Evolutionary conservation across 64 coral and sea anemone genomes (phyloP).

Genomic region (Stichodactyla mertensii): DNA sequence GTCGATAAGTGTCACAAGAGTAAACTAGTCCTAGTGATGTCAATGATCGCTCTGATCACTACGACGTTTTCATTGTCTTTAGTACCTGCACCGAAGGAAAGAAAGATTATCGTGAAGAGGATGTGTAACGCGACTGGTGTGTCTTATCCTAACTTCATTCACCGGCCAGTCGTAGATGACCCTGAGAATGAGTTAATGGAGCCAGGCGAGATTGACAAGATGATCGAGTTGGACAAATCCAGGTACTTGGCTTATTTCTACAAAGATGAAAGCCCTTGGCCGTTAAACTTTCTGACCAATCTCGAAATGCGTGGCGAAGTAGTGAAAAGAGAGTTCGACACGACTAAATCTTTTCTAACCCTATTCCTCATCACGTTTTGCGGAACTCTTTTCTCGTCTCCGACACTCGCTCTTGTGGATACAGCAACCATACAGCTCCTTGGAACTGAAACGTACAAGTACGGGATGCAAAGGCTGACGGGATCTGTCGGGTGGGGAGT

Average conservation of each 20-base stretch:
- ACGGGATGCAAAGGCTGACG: constrained; percentile 95
- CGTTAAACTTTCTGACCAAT: constrained; percentile 67
- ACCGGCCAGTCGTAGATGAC: constrained; percentile 72
- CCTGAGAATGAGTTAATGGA: constrained; percentile 79
- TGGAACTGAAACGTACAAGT: constrained; percentile 86
- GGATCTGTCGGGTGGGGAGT: constrained; percentile 98
- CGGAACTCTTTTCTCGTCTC: constrained; percentile 87
- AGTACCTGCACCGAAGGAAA: constrained; percentile 75
- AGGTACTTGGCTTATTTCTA: constrained; percentile 57
- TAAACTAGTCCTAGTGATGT: constrained; percentile 80
- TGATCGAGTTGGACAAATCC: constrained; percentile 69
- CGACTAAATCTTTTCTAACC: constrained; percentile 79
- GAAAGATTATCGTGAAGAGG: constrained; percentile 73
- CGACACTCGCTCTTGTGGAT: constrained; percentile 84
- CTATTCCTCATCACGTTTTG: constrained; percentile 94
- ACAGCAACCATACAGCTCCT: constrained; percentile 92
- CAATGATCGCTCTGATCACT: constrained; percentile 84
- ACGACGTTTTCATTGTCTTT: constrained; percentile 85
- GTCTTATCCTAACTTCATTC: constrained; percentile 50
- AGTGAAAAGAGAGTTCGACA: constrained; percentile 67
- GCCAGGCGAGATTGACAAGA: constrained; percentile 87
- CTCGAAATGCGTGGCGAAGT: constrained; percentile 38
- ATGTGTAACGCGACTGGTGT: constrained; percentile 65
- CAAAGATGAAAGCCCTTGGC: constrained; percentile 90
- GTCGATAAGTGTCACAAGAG: constrained; percentile 98